Evolutionary conservation across 2,797 vertebrate genomes (phyloP), one percentile per base, ranked within the genome.

Genomic region (Coregonus ussuriensis): DNA sequence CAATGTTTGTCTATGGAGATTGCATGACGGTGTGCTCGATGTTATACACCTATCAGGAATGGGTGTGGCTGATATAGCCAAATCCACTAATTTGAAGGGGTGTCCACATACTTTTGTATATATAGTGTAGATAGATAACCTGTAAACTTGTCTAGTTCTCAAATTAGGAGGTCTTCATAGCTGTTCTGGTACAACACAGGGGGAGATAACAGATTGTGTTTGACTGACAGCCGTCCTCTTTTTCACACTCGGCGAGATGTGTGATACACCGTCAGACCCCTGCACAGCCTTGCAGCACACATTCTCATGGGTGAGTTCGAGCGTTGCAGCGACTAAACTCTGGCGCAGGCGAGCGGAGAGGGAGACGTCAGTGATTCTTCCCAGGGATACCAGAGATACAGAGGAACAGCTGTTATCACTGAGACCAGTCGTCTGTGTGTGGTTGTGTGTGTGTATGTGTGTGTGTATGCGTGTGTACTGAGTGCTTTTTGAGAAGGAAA

Each of bases 351-450:
- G 47, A 53, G 47, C 14, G 71, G 9, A 51, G 5, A 16, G 29
- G 18, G 16, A 33, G 52, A 71, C 31, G 47, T 71, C 70, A 52
- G 21, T 71, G 47, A 71, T 71, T 52, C 54, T 73, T 59, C 16
- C 16, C 52, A 59, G 16, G 56, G 16, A 47, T 47, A 47, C 41
- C 41, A 29, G 35, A 25, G 52, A 33, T 37, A 37, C 52, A 56
- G 33, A 35, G 6, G 25, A 54, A 53, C 47, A 52, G 47, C 52
- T 72, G 25, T 31, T 59, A n/a, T 31, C 63, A 31, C 29, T 66
- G 63, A 66, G 63, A 66, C 63, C 63, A 31, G 63, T 35, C 16
- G 13, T 47, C 9, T 47, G 41, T 35, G 66, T 68, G 66, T 68
- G 66, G 41, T 47, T 9, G 41, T 2, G 13, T 33, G 65, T 35